Evolutionary conservation across 1,140 invertebrate species (phyloP).

Genomic region (Heterodera schachtii): DNA sequence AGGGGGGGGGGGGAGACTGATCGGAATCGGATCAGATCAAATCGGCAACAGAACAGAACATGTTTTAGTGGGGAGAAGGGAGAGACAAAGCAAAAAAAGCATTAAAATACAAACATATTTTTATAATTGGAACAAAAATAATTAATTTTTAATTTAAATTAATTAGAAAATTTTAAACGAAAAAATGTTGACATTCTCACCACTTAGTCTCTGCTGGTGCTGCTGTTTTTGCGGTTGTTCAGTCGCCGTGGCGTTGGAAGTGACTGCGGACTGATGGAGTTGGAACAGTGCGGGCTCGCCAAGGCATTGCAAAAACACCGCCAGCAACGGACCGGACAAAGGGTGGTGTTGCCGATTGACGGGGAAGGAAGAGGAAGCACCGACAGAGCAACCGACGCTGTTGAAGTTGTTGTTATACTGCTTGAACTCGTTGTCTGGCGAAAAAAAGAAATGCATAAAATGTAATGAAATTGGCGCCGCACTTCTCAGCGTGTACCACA

Average conservation of each 20-base stretch:
- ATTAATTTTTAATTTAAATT: neutral
- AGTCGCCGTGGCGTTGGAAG: conserved; percentile 16
- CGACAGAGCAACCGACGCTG: neutral
- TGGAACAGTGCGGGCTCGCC: conserved; percentile 40
- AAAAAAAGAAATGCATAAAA: neutral
- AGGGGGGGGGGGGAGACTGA: neutral
- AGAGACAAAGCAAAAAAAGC: neutral
- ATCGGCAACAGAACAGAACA: neutral
- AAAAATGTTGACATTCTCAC: neutral
- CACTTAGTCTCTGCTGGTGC: neutral
- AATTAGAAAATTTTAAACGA: neutral
- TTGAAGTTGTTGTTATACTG: neutral
- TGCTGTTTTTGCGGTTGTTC: neutral
- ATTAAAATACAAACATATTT: neutral
- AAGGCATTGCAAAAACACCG: conserved; percentile 44
- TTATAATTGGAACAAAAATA: neutral
- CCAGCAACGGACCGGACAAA: conserved; percentile 3
- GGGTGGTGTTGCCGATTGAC: neutral
- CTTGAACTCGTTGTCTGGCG: conserved; percentile 15
- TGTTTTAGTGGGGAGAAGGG: neutral
- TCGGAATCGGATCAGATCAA: neutral
- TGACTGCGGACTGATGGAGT: conserved; percentile 3
- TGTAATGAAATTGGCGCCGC: too few species aligned
- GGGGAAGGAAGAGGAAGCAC: neutral
- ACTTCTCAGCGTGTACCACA: conserved; percentile 41